Evolutionary conservation across 2,113 vertebrate species (phyloP).

Genomic region (Struthio camelus): DNA sequence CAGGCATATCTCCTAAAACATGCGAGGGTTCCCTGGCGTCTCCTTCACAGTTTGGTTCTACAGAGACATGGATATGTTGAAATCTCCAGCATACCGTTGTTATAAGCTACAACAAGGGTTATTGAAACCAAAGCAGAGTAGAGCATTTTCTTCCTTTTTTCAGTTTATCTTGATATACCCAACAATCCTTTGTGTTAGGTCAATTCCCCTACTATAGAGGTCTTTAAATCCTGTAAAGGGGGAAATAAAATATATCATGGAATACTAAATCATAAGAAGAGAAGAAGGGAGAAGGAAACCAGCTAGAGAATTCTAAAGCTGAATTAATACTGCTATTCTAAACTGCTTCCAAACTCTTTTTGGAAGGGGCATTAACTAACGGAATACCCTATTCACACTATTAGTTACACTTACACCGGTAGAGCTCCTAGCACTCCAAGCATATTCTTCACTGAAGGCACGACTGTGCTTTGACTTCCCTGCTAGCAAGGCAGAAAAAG

Average conservation of each 20-base stretch:
- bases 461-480: not conserved
- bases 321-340: not conserved
- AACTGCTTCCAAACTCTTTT: not conserved
- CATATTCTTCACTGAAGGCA: not conserved
- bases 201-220: not conserved
- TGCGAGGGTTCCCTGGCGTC: not conserved
- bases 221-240: not conserved
- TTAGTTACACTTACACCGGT: not conserved
- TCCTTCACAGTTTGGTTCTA: not conserved
- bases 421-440: not conserved
- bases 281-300: not conserved
- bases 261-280: not conserved
- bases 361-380: not conserved
- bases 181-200: not conserved
- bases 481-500: not conserved
- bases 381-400: not conserved
- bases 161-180: not conserved
- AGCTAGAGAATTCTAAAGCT: not conserved
- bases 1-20: not conserved
- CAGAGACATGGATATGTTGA: not conserved
- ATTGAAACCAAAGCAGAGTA: not conserved
- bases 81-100: not conserved
- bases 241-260: not conserved
- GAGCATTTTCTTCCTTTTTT: not conserved
- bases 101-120: not conserved